Conservation (phyloP, 1,140 invertebrate species). For the Drosophila sp. region DNA sequence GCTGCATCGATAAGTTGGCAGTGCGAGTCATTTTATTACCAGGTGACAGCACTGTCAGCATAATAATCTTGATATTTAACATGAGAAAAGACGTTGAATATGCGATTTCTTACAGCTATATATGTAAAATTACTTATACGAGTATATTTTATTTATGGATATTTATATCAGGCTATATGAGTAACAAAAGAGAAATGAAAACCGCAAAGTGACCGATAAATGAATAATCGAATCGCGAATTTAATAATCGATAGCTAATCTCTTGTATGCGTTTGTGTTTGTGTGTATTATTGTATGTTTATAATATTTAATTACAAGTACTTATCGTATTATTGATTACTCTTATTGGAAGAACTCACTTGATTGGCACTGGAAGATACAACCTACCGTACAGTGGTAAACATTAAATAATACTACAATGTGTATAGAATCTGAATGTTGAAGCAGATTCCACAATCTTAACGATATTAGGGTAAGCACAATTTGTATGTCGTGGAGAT, state of each 20-base stretch:
- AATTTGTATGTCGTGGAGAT: neutral
- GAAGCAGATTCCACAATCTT: slow-evolving; percentile 6
- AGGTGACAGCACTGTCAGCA: neutral
- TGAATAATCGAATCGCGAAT: neutral
- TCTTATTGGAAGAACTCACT: slow-evolving; percentile 67
- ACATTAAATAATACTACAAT: slow-evolving; percentile 13
- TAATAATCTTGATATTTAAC: too few relatives aligned
- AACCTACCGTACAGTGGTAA: slow-evolving; percentile 49
- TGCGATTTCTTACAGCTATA: slow-evolving; percentile 15
- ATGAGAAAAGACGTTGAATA: neutral
- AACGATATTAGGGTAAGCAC: neutral
- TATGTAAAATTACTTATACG: slow-evolving; percentile 8
- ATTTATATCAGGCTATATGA: neutral
- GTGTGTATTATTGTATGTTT: neutral
- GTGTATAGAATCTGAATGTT: neutral
- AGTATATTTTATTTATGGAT: slow-evolving; percentile 3
- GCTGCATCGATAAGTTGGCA: too few relatives aligned
- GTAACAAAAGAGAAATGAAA: slow-evolving; percentile 20
- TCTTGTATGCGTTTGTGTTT: neutral
- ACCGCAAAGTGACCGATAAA: slow-evolving; percentile 10
- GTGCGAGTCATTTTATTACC: too few relatives aligned
- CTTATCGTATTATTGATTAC: slow-evolving; percentile 35
- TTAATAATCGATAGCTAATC: slow-evolving; percentile 4
- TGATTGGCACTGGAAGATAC: slow-evolving; percentile 76
- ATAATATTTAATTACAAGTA: slow-evolving; percentile 23